These are phyloP conservation scores for Megaustenia siamemsis DNA, from an alignment of 2,888 invertebrate genomes.

Conservation along the genomic window DNA sequence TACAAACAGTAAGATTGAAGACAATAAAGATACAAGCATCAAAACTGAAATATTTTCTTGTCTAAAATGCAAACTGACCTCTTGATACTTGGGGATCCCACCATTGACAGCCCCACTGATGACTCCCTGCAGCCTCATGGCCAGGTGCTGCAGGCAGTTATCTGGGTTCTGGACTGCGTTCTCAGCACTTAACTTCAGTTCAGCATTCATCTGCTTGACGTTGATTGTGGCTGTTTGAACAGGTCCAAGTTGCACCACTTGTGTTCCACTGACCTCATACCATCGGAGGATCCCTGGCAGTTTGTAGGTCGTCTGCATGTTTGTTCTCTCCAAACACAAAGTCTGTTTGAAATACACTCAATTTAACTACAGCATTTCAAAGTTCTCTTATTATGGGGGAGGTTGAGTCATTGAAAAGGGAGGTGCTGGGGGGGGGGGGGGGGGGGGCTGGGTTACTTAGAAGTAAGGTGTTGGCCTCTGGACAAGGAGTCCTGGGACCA, in stretches of 20 bases:
- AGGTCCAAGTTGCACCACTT: slow-evolving; percentile 87
- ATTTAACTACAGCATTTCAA: too few species aligned
- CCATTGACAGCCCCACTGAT: slow-evolving; percentile 78
- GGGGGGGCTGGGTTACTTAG: too few species aligned
- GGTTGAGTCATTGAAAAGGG: too few species aligned
- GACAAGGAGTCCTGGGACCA: too few species aligned
- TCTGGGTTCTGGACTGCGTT: slow-evolving; percentile 85
- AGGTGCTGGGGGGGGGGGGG: too few species aligned
- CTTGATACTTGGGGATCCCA: slow-evolving; percentile 78
- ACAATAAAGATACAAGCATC: too few species aligned
- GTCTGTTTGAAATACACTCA: slow-evolving; percentile 68
- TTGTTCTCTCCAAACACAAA: slow-evolving; percentile 75
- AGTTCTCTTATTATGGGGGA: too few species aligned
- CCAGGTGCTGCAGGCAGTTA: slow-evolving; percentile 71
- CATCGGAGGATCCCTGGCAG: slow-evolving; percentile 78
- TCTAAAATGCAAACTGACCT: slow-evolving; percentile 67
- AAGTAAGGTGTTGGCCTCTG: too few species aligned
- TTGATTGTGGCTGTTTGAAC: slow-evolving; percentile 75
- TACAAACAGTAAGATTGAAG: too few species aligned
- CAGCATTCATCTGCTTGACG: slow-evolving; percentile 69
- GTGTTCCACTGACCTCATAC: slow-evolving; percentile 85
- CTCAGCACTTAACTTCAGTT: slow-evolving; percentile 86
- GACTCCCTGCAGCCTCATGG: slow-evolving; percentile 76
- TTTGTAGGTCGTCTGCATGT: slow-evolving; percentile 69
- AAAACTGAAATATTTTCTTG: neutral